Base-by-base conservation (phyloP, 2,888 invertebrate species). In the Lasioglossum morio region DNA sequence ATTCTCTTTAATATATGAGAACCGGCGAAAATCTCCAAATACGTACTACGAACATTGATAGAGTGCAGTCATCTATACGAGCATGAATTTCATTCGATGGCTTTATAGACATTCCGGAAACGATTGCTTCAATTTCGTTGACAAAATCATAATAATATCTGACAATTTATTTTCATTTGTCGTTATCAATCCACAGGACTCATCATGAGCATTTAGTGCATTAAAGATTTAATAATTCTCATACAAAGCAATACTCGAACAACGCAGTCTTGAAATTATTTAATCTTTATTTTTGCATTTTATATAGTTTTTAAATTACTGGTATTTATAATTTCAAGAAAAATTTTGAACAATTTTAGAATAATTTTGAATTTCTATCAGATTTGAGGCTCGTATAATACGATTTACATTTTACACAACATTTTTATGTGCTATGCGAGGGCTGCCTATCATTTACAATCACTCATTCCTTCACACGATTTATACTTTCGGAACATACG, bases 91-190 rank as follows among this genome's bases (percentile, higher is more conserved):
- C 57, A 57, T 57, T n/a, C 12, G n/a, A 57, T 12, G 57, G 57
- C 57, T 57, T 57, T n/a, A 57, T 57, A 57, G 57, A 57, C 57
- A 57, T 57, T 57, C 57, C n/a, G 12, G n/a, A n/a, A 57, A 57
- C 12, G n/a, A 57, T n/a, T 57, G 57, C n/a, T n/a, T 10, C n/a
- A 12, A n/a, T n/a, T n/a, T n/a, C 57, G 57, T n/a, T n/a, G 57
- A 57, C n/a, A 57, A 57, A 57, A n/a, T n/a, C n/a, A 12, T 12
- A 57, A n/a, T 57, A n/a, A 57, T 57, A n/a, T 57, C 12, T n/a
- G 57, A 57, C 57, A 57, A 57, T 57, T 57, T 12, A n/a, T 57
- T 57, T 57, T n/a, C 1, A 57, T n/a, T n/a, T n/a, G 57, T 2
- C n/a, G 57, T 12, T 57, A 57, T 57, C 57, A n/a, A 57, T 57